These are phyloP conservation scores for Gallinago solitaria DNA, from an alignment of 2,797 vertebrate genomes.

Conservation along the genomic window DNA sequence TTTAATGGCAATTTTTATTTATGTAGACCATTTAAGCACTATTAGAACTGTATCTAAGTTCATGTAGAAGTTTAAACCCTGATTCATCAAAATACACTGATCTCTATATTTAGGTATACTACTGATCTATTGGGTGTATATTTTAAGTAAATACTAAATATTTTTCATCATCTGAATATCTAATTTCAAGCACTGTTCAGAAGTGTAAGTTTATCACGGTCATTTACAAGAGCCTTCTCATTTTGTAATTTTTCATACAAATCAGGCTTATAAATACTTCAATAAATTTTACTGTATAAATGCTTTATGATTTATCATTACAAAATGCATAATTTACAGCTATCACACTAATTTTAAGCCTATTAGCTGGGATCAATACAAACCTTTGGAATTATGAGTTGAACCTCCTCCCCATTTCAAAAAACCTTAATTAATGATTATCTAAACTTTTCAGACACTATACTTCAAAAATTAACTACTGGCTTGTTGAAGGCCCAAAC, in stretches of 20 bases:
- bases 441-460: background rate
- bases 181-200: conserved; percentile 26
- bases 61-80: background rate
- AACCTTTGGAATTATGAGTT: conserved; percentile 33
- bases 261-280: conserved; percentile 38
- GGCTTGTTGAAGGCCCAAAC: background rate
- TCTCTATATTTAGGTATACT: background rate
- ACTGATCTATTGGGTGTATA: background rate
- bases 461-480: background rate
- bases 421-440: background rate
- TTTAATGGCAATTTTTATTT: background rate
- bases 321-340: conserved; percentile 34
- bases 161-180: background rate
- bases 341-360: background rate
- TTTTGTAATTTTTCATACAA: background rate
- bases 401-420: background rate
- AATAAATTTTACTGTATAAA: conserved; percentile 25
- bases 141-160: background rate
- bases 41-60: background rate
- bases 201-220: background rate
- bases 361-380: background rate
- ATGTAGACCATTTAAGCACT: background rate
- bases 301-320: conserved; percentile 30
- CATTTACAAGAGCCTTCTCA: background rate
- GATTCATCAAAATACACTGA: background rate